A percentile compares a stretch with the other conserved stretches of the same genome.
phyloP scores from a whole-genome alignment of 92 coral and sea anemone genomes.

The Porites rus region DNA sequence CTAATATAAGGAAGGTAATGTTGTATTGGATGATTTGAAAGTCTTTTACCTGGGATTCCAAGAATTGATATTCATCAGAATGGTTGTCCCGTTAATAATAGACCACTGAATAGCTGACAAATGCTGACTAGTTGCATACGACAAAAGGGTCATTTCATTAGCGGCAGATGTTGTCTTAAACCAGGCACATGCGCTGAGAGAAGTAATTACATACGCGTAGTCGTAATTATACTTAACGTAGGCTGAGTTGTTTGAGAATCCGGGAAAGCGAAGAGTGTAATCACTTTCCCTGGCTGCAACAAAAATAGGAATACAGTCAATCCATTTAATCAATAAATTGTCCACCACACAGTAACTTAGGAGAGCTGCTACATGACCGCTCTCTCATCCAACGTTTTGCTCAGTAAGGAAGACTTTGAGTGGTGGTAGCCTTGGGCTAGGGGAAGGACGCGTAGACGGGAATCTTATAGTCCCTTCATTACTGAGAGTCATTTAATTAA shows the following conservation, averaged over 20 bases:
- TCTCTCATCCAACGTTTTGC: no score
- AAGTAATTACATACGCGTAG: not conserved
- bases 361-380: no score
- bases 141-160: not conserved
- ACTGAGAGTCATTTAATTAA: no score
- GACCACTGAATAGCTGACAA: not conserved
- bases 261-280: conserved; percentile 2
- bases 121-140: not conserved
- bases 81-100: not conserved
- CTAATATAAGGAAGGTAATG: no score
- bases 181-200: not conserved
- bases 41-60: not conserved
- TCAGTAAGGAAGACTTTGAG: no score
- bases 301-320: not conserved
- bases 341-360: no score
- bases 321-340: not conserved
- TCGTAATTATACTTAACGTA: not conserved
- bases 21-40: no score
- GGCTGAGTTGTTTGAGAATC: not conserved
- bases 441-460: no score
- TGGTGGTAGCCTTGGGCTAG: no score
- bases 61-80: not conserved
- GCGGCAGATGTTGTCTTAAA: not conserved
- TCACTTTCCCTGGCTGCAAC: not conserved
- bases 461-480: no score